A percentile compares a stretch with the other conserved stretches of the same genome.
phyloP scores from a whole-genome alignment of 1,140 invertebrate genomes.

The Brachystomella parvula region DNA sequence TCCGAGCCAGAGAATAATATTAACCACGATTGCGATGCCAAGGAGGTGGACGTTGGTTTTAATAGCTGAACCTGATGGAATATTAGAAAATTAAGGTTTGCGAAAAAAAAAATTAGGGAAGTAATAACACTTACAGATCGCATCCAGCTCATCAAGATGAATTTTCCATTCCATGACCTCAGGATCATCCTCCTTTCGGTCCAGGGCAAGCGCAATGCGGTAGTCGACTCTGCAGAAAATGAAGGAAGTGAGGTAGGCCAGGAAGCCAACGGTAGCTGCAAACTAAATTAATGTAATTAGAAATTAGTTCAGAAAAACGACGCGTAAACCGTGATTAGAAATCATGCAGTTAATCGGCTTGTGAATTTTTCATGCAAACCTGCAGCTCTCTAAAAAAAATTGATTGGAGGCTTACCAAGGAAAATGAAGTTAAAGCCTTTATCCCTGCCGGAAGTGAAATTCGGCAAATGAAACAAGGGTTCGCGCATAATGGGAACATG shows the following conservation, averaged over 20 bases:
- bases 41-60: not conserved
- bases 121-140: not conserved
- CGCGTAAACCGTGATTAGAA: not conserved
- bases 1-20: not conserved
- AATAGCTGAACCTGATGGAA: not conserved
- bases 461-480: not conserved
- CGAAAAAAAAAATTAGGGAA: not conserved
- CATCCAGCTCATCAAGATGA: not conserved
- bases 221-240: not conserved
- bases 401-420: no score
- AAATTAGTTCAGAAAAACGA: not conserved
- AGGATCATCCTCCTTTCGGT: no score
- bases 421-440: not conserved
- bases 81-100: not conserved
- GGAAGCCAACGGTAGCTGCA: not conserved
- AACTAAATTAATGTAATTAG: not conserved
- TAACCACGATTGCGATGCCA: not conserved
- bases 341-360: no score
- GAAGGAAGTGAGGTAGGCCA: not conserved
- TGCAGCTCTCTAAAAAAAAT: no score
- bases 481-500: no score
- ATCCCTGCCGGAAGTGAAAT: not conserved
- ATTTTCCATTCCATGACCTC: not conserved
- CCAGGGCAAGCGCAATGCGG: not conserved
- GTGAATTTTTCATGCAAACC: no score